Evolutionary conservation across 2,797 vertebrate species (phyloP), one percentile per base, ranked within the genome.

Genomic region (Avahi laniger): DNA sequence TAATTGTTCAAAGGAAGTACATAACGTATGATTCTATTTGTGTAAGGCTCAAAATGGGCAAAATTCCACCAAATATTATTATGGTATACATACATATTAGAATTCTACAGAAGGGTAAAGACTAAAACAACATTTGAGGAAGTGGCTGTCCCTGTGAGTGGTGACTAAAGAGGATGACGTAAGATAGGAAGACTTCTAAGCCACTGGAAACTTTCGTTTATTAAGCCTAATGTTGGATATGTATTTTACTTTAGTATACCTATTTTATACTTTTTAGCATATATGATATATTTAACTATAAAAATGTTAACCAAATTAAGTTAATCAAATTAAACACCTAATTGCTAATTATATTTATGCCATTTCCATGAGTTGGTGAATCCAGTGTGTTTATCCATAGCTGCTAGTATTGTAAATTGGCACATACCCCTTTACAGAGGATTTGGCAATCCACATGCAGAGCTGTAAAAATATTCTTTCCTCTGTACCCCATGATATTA

Each of bases 241-340:
- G 48, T 18, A 80, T 76, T 92, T 91, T 76, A 84, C 1, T 70
- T 4, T 24, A 11, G 7, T 91, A 38, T 38, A 26, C 2, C 18
- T 63, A 24, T 14, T 24, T n/a, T 38, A 28, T 54, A 70, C 11
- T 26, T 75, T 73, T 80, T 46, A 67, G 41, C 41, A 5, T 75
- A 30, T 17, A 22, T 24, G 5, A 54, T 50, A 52, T 46, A 93
- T 72, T n/a, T 67, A 20, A 24, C 22, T 78, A 54, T 73, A 63
- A 88, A 54, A 95, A 30, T 57, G 10, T 73, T 65, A 75, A 59
- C 24, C 54, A 78, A 46, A 38, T 61, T 59, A 90, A 46, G 20
- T 72, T 95, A 90, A 90, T 20, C 35, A 84, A 87, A 38, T 93
- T 26, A 78, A 59, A 86, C 15, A 57, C 10, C 15, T 75, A 86